Percentiles rank a stretch among this genome's conserved stretches.
These are phyloP conservation scores for Dryobates pubescens DNA, from an alignment of 2,797 vertebrate genomes.

Conservation along the genomic window DNA sequence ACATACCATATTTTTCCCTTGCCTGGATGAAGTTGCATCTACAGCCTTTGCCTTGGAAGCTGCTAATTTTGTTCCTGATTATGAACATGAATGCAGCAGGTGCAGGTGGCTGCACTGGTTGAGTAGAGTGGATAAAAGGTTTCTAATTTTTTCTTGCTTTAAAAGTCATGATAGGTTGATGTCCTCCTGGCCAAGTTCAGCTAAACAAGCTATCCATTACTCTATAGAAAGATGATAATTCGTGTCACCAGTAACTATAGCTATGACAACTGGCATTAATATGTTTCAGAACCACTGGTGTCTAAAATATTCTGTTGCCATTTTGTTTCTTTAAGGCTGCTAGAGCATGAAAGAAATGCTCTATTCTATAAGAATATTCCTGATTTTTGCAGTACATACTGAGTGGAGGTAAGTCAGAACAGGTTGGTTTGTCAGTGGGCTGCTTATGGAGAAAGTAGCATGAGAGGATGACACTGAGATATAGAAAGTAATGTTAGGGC, in stretches of 20 bases:
- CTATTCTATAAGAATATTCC: fast-evolving
- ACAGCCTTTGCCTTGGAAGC: not conserved
- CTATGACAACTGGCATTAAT: not conserved
- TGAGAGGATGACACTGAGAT: not conserved
- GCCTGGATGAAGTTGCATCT: not conserved
- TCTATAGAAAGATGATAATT: not conserved
- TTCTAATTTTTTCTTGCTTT: not conserved
- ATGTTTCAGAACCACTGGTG: not conserved
- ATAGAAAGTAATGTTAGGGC: not conserved
- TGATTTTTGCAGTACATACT: not conserved
- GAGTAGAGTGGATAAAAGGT: not conserved
- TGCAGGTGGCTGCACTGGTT: not conserved
- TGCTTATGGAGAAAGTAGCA: not conserved
- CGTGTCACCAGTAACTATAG: not conserved
- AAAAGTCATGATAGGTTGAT: not conserved
- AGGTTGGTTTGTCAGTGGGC: not conserved
- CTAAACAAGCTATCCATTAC: not conserved
- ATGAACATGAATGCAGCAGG: not conserved
- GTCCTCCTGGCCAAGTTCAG: not conserved
- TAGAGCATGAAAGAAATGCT: not conserved
- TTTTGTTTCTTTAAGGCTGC: not conserved
- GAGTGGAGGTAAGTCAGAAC: not conserved
- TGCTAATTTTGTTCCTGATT: not conserved
- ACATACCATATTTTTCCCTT: not conserved
- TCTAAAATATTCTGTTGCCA: not conserved